Base-by-base conservation (phyloP, 1,140 invertebrate species). In the Drosophila truncata region DNA sequence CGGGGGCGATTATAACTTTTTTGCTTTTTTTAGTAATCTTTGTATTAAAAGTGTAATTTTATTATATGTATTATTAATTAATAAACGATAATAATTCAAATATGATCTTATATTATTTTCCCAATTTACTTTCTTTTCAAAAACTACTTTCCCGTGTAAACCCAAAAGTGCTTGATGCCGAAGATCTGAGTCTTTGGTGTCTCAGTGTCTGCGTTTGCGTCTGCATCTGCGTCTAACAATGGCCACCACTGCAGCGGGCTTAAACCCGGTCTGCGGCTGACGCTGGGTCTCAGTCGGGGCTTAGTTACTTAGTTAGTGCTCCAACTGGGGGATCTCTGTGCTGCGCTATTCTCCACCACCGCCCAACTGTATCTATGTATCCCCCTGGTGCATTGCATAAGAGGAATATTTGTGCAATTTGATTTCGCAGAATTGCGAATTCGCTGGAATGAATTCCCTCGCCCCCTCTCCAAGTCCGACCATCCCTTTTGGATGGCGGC, bases 1-100 rank as follows among this genome's bases (percentile, higher is more conserved):
- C 94, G 94, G 94, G 93, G 94, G 94, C 93, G 94, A 10, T 0
- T 1, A 57, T 14, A 35, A n/a, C 1, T 64, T 86, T 85, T 82
- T 44, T 50, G 6, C 16, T 42, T 41, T 62, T 72, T 4, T 16
- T 37, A 9, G 1, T 4, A 35, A 44, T 31, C 18, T 54, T 44
- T 13, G 1, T 7, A 7, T 11, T 18, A 2, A 8, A 16, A 2
- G 14, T 23, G 11, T 5, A 23, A 35, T 27, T 44, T 14, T 44
- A 9, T 35, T 58, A 8, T 18, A 10, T 33, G 20, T 33, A 29
- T 27, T 18, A 9, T 2, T 5, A 0, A 39, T 9, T 3, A 29
- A 13, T 3, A 29, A 13, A 39, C 11, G 27, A 27, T 25, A 41
- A 11, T 37, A n/a, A 27, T 50, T 29, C 4, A 18, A 18, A 11